Conservation (phyloP, 2,113 vertebrate species). For the Passer domesticus region DNA sequence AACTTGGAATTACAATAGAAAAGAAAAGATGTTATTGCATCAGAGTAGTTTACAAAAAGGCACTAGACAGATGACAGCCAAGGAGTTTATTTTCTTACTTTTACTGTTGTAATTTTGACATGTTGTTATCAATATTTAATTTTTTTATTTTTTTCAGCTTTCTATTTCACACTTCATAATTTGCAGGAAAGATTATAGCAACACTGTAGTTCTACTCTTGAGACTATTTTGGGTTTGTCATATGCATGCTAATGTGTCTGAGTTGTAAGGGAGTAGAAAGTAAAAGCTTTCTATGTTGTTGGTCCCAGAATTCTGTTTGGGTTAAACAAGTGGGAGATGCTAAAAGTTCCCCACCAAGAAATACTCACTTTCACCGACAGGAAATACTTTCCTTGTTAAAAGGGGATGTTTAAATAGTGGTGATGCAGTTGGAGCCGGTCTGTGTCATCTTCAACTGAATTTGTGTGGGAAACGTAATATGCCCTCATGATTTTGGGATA, state of each 20-base stretch:
- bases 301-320: background rate
- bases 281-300: background rate
- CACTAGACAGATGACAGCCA: background rate
- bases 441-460: background rate
- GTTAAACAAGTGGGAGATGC: background rate
- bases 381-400: background rate
- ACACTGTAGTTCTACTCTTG: background rate
- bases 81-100: slow-evolving; percentile 36
- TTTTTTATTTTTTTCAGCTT: slow-evolving; percentile 3
- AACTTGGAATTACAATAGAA: background rate
- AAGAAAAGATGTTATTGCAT: background rate
- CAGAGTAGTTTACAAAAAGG: background rate
- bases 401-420: background rate
- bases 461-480: background rate
- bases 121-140: slow-evolving; percentile 21
- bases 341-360: background rate
- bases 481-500: background rate
- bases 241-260: background rate
- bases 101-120: background rate
- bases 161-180: slow-evolving; percentile 41
- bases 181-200: background rate
- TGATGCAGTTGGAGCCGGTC: background rate
- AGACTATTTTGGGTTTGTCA: background rate
- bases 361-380: fast-evolving
- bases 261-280: background rate